A percentile compares a stretch with the other conserved stretches of the same genome.
These are phyloP conservation scores for Aurelia aurita DNA, from an alignment of 30 jellyfish, hydroid and myxozoan species.

Conservation along the genomic window DNA sequence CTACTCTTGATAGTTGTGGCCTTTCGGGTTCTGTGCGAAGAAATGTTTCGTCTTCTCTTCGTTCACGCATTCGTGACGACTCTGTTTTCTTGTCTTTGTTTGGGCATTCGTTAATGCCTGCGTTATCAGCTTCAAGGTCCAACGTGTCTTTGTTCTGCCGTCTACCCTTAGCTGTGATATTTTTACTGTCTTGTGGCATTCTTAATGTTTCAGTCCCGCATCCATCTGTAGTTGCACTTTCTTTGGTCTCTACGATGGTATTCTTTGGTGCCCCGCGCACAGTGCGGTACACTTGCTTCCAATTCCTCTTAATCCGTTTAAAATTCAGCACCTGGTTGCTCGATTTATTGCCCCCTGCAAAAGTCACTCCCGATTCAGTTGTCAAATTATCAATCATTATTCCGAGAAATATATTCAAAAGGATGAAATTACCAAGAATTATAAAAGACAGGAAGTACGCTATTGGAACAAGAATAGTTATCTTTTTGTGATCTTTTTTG, in stretches of 20 bases:
- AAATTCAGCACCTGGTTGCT: not conserved
- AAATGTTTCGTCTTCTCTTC: not conserved
- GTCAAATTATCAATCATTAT: slow-evolving; percentile 86
- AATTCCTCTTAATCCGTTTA: not conserved
- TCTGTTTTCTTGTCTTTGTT: not conserved
- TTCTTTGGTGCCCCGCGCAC: no score
- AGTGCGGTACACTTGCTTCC: not conserved
- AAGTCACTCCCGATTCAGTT: slow-evolving; percentile 37
- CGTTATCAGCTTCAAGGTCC: not conserved
- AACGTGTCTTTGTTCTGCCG: not conserved
- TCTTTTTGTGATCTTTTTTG: slow-evolving; percentile 2
- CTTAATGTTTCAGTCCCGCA: not conserved
- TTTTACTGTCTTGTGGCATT: not conserved
- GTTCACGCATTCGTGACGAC: not conserved
- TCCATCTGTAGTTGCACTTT: not conserved
- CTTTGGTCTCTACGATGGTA: not conserved
- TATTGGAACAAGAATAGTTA: slow-evolving; percentile 39
- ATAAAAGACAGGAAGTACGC: slow-evolving; percentile 72
- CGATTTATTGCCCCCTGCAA: not conserved
- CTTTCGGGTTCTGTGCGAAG: not conserved
- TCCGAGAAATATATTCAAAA: slow-evolving; percentile 90
- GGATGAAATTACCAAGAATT: slow-evolving; percentile 74
- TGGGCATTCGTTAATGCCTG: not conserved
- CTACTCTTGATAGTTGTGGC: not conserved
- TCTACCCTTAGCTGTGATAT: not conserved